These are phyloP conservation scores for Momotus momota DNA, from an alignment of 2,797 vertebrate genomes.

Conservation along the genomic window DNA sequence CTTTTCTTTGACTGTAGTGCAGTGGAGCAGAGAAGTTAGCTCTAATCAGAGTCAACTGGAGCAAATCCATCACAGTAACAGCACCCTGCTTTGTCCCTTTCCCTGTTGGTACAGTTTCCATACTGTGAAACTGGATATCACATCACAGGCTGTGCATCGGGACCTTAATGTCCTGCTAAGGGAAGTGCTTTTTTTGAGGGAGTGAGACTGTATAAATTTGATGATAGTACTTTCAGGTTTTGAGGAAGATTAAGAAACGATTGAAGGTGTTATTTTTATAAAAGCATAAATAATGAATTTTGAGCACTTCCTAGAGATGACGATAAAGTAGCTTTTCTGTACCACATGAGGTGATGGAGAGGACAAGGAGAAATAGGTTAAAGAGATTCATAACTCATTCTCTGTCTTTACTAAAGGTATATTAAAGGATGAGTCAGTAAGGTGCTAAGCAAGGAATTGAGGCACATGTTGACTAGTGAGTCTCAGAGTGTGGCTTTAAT, in stretches of 20 bases:
- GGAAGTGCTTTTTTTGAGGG: background rate
- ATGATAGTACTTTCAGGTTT: background rate
- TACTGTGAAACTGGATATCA: background rate
- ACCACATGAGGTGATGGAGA: background rate
- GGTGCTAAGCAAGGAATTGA: background rate
- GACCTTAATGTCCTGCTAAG: background rate
- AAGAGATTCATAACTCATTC: background rate
- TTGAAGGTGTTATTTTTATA: background rate
- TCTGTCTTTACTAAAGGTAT: background rate
- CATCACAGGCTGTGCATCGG: background rate
- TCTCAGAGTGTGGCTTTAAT: constrained; percentile 4
- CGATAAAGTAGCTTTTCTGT: background rate
- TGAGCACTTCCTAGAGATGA: background rate
- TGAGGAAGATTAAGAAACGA: background rate
- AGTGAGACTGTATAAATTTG: background rate
- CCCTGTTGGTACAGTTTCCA: background rate
- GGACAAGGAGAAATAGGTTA: background rate
- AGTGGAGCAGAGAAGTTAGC: background rate
- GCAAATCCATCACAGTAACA: background rate
- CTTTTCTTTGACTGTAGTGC: background rate
- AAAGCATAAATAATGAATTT: constrained; percentile 18
- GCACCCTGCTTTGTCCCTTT: background rate
- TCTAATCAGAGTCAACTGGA: background rate
- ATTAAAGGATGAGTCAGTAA: background rate
- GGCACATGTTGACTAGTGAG: background rate